Evolutionary conservation across 2,113 vertebrate genomes (phyloP).

Genomic region (Chrysemys picta): DNA sequence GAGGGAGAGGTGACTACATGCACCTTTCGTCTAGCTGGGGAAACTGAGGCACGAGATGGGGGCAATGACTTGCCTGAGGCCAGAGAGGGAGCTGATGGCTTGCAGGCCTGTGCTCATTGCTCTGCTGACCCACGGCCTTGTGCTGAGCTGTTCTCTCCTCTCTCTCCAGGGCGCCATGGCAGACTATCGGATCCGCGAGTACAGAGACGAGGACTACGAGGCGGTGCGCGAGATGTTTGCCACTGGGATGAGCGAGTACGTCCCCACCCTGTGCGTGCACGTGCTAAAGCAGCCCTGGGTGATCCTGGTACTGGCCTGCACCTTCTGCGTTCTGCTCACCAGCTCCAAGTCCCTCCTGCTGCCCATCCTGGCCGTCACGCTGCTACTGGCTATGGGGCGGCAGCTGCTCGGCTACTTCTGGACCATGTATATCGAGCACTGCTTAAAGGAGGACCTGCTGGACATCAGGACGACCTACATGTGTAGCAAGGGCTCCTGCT

Average conservation of each 20-base stretch:
- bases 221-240: constrained; percentile 66
- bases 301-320: constrained; percentile 47
- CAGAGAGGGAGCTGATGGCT: too few species aligned
- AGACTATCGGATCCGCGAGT: constrained; percentile 77
- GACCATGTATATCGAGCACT: constrained; percentile 60
- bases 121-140: neutral
- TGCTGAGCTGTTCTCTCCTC: neutral
- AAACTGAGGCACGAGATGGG: neutral
- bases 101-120: neutral
- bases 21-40: neutral
- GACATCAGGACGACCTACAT: constrained; percentile 70
- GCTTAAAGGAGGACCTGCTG: constrained; percentile 69
- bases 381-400: constrained; percentile 50
- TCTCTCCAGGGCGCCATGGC: neutral
- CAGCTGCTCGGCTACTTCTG: constrained; percentile 57
- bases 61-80: neutral
- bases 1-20: neutral
- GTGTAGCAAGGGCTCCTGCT: constrained; percentile 14
- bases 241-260: constrained; percentile 68
- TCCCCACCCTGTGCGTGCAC: constrained; percentile 58
- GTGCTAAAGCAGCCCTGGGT: constrained; percentile 69
- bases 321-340: constrained; percentile 37
- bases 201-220: constrained; percentile 50
- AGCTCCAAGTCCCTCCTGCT: constrained; percentile 66
- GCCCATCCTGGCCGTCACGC: constrained; percentile 43